Evolutionary conservation across 2,797 vertebrate species (phyloP).

Genomic region (Chiloscyllium punctatum): DNA sequence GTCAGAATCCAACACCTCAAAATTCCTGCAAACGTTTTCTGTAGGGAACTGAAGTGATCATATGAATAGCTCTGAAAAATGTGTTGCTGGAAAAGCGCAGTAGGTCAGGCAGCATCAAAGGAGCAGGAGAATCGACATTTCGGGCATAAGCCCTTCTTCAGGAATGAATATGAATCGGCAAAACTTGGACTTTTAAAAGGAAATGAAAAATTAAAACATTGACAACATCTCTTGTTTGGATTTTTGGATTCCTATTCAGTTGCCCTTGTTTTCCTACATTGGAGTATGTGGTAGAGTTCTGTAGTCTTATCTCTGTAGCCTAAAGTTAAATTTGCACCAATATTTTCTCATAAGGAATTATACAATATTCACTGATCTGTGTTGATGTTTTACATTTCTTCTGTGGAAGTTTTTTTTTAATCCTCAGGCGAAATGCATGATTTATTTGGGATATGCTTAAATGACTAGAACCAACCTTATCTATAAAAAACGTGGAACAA

Average conservation of each 20-base stretch:
- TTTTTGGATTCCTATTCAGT: background rate
- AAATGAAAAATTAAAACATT: background rate
- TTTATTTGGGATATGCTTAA: background rate
- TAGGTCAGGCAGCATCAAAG: too few species aligned
- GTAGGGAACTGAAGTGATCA: too few species aligned
- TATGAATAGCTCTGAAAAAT: background rate
- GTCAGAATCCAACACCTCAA: too few species aligned
- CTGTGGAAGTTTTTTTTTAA: background rate
- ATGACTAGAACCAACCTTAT: background rate
- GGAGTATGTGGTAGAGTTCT: background rate
- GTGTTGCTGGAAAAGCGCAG: too few species aligned
- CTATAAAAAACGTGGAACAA: background rate
- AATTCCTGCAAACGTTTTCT: background rate
- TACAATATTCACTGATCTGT: background rate
- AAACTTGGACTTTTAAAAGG: background rate
- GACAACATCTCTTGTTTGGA: background rate
- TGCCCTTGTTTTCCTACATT: background rate
- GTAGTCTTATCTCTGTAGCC: background rate
- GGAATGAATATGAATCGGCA: background rate
- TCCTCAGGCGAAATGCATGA: background rate
- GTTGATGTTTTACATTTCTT: background rate
- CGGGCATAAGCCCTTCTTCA: too few species aligned
- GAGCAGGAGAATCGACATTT: too few species aligned
- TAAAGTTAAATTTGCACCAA: background rate
- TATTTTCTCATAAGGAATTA: slow-evolving; percentile 9